Evolutionary conservation across 2,113 vertebrate species (phyloP).

Genomic region (Ancistrus triradiatus): DNA sequence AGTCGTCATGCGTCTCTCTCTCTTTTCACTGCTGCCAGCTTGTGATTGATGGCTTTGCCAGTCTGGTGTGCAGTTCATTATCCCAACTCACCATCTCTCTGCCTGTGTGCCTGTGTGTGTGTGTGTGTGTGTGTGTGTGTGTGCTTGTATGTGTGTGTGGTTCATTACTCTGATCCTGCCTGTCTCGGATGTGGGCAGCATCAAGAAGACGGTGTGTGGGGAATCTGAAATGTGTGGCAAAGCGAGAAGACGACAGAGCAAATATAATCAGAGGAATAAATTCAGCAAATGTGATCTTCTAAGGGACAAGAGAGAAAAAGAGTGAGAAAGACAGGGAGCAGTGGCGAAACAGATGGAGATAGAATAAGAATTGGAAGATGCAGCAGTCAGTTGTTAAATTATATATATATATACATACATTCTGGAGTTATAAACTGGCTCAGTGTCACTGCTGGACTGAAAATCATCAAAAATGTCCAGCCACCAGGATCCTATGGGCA

Average conservation of each 20-base stretch:
- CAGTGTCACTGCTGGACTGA: no score
- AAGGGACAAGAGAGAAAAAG: neutral
- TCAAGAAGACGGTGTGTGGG: constrained; percentile 61
- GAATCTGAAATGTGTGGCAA: constrained; percentile 61
- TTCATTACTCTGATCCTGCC: constrained; percentile 74
- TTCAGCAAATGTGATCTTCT: constrained; percentile 42
- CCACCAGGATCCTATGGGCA: no score
- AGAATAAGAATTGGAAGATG: no score
- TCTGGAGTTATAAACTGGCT: no score
- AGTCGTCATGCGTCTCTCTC: constrained; percentile 13
- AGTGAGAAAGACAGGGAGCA: no score
- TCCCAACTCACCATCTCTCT: constrained; percentile 58
- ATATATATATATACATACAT: no score
- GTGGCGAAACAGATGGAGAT: no score
- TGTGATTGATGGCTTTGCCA: constrained; percentile 65
- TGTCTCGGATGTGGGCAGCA: constrained; percentile 65
- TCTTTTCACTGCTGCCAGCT: constrained; percentile 38
- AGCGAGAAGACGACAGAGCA: constrained; percentile 65
- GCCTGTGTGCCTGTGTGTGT: constrained; percentile 2
- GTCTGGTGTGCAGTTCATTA: constrained; percentile 68
- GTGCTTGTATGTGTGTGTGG: constrained; percentile 41
- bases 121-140: constrained; percentile 21
- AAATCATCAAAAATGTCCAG: no score
- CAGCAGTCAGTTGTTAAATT: no score
- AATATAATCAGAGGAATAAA: constrained; percentile 67